A percentile compares a stretch with the other conserved stretches of the same genome.
Conservation (phyloP, 2,113 vertebrate genomes). For the Hippopotamus amphibius region DNA sequence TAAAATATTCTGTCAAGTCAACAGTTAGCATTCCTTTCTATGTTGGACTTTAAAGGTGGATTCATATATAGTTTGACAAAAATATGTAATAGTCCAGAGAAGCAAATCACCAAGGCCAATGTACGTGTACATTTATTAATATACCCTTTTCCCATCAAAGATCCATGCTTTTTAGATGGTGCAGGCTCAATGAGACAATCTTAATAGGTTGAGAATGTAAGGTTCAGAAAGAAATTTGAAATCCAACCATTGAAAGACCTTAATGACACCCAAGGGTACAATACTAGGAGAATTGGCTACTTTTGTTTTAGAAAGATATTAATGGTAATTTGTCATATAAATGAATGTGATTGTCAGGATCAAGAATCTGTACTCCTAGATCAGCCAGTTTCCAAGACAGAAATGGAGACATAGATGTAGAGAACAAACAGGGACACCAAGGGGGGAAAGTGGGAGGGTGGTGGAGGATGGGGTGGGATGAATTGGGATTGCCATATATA, state of each 20-base stretch:
- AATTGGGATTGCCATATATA: too few species aligned
- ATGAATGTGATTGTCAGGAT: background rate
- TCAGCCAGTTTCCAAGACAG: too few species aligned
- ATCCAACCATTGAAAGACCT: background rate
- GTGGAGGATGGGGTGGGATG: too few species aligned
- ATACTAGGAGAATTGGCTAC: background rate
- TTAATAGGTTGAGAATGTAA: background rate
- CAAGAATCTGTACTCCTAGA: background rate
- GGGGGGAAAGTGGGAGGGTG: too few species aligned
- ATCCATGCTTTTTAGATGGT: background rate
- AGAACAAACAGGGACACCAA: too few species aligned
- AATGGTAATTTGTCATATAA: background rate
- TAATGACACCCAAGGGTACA: background rate
- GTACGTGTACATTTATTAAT: background rate
- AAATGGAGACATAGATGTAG: too few species aligned
- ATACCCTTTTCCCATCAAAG: background rate
- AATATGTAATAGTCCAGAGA: background rate
- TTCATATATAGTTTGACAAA: background rate
- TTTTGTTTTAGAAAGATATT: background rate
- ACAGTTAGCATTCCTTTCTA: background rate
- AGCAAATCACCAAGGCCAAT: background rate
- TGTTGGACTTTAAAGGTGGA: background rate
- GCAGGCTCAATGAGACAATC: background rate
- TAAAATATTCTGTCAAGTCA: background rate
- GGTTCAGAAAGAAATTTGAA: constrained; percentile 16